Base-by-base conservation (phyloP, 1,140 invertebrate genomes). In the Drosophila setifemur region DNA sequence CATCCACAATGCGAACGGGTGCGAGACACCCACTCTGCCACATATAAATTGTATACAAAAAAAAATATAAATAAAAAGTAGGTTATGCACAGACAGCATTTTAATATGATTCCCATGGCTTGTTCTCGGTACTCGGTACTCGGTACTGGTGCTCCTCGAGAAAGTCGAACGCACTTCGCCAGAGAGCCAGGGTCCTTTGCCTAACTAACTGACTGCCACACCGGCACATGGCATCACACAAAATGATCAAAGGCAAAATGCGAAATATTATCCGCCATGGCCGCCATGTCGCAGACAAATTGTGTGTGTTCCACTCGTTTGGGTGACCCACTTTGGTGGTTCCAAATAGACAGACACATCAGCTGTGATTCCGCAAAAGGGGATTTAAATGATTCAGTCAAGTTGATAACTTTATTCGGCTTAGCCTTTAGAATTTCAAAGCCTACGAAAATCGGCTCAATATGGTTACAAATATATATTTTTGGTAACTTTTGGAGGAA, bases 91-190 rank as follows among this genome's bases (percentile, higher is more conserved):
- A 71, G 79, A 85, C 74, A 86, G 70, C 81, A 72, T 85, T 86
- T 86, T 83, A 83, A 86, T 83, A 83, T 86, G 81, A 83, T 83
- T 83, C 86, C 69, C 67, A 77, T 77, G 78, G 73, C 78, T 83
- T 64, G 64, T 68, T 11, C 29, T n/a, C n/a, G n/a, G n/a, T n/a
- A n/a, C n/a, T n/a, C n/a, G n/a, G 29, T 11, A 5, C 31, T 12
- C 29, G n/a, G n/a, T n/a, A 31, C 4, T 14, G n/a, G 14, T 58
- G 70, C 68, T 52, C 49, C 48, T 39, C 33, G 39, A 42, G 48
- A 61, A 40, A 55, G 68, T 42, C 69, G 25, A 57, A 70, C 63
- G 50, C 63, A 68, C 64, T 67, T 54, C 14, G 9, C 18, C n/a
- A 52, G 53, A 6, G n/a, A 54, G 23, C 40, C 50, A 19, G 35